These are phyloP conservation scores for Lepus townsendii DNA, from an alignment of 2,797 vertebrate genomes.

Conservation along the genomic window DNA sequence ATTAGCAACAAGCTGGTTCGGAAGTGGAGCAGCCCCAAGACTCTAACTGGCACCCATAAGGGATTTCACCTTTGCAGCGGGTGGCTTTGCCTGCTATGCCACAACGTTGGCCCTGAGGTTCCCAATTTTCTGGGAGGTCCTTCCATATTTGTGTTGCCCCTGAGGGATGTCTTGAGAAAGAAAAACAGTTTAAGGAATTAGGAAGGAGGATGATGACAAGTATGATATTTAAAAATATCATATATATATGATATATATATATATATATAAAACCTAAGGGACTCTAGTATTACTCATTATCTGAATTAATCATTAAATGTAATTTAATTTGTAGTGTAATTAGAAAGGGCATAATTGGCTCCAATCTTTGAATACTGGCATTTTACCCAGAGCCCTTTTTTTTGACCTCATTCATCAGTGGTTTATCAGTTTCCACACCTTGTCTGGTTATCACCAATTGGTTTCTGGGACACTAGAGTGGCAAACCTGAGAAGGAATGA, in stretches of 20 bases:
- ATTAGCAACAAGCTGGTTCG: no score
- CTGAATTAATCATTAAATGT: conserved; percentile 61
- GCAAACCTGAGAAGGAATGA: background rate
- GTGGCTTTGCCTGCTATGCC: no score
- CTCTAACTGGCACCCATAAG: no score
- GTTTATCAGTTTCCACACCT: conserved; percentile 16
- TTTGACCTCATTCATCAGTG: background rate
- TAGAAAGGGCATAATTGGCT: background rate
- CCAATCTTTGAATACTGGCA: background rate
- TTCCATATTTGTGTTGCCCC: background rate
- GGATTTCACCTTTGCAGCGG: no score
- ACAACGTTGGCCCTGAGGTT: no score
- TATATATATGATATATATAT: no score
- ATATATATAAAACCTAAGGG: background rate
- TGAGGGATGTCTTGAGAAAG: background rate
- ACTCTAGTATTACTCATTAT: conserved; percentile 14
- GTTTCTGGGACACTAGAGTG: background rate
- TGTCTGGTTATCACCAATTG: background rate
- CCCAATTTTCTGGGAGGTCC: background rate
- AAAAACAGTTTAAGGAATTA: background rate
- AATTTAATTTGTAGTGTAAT: conserved; percentile 61
- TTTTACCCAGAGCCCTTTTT: conserved; percentile 7
- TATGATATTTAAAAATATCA: background rate
- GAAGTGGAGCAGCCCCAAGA: no score
- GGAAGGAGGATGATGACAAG: background rate